Conservation (phyloP, 2,888 invertebrate species). For the Lymantria monacha region DNA sequence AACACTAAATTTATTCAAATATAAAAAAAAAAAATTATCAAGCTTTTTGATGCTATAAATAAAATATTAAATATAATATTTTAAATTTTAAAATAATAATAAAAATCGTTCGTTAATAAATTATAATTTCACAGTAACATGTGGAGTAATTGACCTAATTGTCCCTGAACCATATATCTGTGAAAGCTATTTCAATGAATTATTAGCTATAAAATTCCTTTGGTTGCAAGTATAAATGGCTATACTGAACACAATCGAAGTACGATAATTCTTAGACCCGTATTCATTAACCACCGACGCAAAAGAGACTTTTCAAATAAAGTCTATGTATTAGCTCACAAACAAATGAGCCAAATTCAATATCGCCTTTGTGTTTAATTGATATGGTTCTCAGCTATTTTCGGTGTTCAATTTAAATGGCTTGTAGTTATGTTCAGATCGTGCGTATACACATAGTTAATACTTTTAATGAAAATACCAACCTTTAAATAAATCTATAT, state of each 20-base stretch:
- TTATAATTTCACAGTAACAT: slow-evolving; percentile 2
- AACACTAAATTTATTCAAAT: no score
- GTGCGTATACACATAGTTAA: no score
- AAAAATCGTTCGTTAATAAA: no score
- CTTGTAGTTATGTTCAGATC: no score
- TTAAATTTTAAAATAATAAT: no score
- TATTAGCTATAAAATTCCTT: slow-evolving; percentile 18
- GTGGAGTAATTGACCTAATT: slow-evolving; percentile 18
- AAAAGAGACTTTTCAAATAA: not conserved
- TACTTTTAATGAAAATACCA: no score
- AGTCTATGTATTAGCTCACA: not conserved
- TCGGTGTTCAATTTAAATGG: not conserved
- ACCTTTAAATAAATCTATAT: no score
- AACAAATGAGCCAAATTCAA: not conserved
- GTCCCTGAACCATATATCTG: slow-evolving; percentile 8
- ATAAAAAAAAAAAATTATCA: no score
- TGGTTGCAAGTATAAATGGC: slow-evolving; percentile 9
- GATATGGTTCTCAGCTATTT: not conserved
- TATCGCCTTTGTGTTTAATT: not conserved
- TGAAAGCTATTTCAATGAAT: slow-evolving; percentile 19
- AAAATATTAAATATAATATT: no score
- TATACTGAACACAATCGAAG: slow-evolving; percentile 5
- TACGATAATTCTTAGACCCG: not conserved
- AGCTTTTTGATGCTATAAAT: no score
- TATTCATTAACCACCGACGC: not conserved